phyloP scores from a whole-genome alignment of 1,140 invertebrate species.

The Andricus grossulariae region DNA sequence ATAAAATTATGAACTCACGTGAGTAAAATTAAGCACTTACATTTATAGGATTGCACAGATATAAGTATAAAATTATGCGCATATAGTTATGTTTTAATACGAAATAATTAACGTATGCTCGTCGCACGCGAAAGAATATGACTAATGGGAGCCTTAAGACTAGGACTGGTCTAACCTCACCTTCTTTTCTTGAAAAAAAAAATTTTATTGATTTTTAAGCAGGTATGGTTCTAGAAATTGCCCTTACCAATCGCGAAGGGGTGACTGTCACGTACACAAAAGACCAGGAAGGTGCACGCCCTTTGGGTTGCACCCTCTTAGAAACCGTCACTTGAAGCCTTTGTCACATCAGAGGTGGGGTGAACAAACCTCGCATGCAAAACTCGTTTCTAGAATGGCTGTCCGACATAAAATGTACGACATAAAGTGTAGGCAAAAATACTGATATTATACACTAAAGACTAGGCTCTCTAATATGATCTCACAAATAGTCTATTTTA shows the following conservation, averaged over 20 bases:
- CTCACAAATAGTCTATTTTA: no score
- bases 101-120: conserved; percentile 14
- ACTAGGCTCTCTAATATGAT: no score
- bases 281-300: conserved; percentile 20
- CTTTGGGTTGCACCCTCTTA: conserved; percentile 22
- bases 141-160: conserved; percentile 11
- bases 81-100: conserved; percentile 3
- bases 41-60: background rate
- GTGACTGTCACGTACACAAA: conserved; percentile 12
- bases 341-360: conserved; percentile 17
- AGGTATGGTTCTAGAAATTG: background rate
- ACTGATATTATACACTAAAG: no score
- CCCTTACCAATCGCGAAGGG: conserved; percentile 23
- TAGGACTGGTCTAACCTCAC: conserved; percentile 4
- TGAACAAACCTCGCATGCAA: conserved; percentile 8
- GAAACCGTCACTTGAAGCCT: conserved; percentile 18
- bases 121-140: conserved; percentile 25
- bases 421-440: no score
- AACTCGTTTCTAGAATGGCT: conserved; percentile 23
- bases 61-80: conserved; percentile 1
- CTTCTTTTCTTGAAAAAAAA: background rate
- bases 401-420: background rate
- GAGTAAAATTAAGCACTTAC: background rate
- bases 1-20: background rate
- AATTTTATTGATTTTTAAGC: background rate